Conservation (phyloP, 53 echinoderm and acorn worm species). For the Echinometra lucunter region DNA sequence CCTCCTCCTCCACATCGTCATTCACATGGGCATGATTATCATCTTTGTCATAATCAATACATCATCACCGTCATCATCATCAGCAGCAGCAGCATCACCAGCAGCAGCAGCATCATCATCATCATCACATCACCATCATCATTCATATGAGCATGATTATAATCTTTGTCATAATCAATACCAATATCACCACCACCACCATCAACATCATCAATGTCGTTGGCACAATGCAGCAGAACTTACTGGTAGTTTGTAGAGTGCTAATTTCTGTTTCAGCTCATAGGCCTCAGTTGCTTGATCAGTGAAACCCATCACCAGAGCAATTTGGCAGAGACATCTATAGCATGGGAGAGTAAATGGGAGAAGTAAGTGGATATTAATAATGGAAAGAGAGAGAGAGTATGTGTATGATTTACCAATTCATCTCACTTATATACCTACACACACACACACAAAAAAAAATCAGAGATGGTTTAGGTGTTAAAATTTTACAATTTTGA, state of each 20-base stretch:
- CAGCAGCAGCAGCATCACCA: background rate
- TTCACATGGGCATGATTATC: background rate
- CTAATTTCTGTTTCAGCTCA: slow-evolving; percentile 87
- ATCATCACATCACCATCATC: background rate
- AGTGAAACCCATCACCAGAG: slow-evolving; percentile 92
- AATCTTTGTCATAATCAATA: background rate
- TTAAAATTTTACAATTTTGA: too few species aligned
- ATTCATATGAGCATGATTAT: background rate
- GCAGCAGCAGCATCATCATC: background rate
- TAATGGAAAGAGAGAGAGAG: background rate
- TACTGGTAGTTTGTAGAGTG: slow-evolving; percentile 89
- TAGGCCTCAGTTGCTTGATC: slow-evolving; percentile 85
- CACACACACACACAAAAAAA: background rate
- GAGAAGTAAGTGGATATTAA: background rate
- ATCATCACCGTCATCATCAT: background rate
- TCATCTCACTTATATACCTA: too few species aligned
- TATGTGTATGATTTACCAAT: too few species aligned
- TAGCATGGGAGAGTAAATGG: background rate
- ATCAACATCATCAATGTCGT: background rate
- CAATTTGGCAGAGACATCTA: slow-evolving; percentile 93
- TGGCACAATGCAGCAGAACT: background rate
- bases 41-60: background rate
- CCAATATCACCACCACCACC: background rate
- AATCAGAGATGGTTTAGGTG: too few species aligned
- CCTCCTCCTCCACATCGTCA: background rate